Evolutionary conservation across 2,797 vertebrate genomes (phyloP), one percentile per base, ranked within the genome.

Genomic region (Macroramphosus scolopax): DNA sequence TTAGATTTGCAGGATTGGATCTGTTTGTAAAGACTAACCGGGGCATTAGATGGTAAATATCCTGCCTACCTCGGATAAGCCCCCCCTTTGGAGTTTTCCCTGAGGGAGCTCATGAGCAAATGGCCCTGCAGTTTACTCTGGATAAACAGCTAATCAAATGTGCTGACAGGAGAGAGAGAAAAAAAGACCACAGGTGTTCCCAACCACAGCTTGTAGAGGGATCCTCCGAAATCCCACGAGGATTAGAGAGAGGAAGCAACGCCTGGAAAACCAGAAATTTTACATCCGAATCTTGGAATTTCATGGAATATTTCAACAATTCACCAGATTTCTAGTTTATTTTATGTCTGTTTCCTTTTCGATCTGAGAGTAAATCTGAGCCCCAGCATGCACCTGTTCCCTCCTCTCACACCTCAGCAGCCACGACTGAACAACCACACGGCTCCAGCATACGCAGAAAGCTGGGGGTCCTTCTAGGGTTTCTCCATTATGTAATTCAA

Each of bases 401-500:
- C n/a, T 14, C n/a, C 29, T 45, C 35, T 38, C 15, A 41, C 34
- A 11, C 25, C 25, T 34, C 33, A 25, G 6, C n/a, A n/a, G 14
- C 17, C 18, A 37, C 44, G 26, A 25, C 13, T 22, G 17, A 9
- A 65, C 30, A 20, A 3, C 52, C 33, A 54, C 34, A 15, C 29
- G 37, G 32, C 17, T 12, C 49, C 45, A 42, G 53, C 51, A 20
- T 26, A 68, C 36, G 49, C 3, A 18, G 17, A n/a, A 5, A 28
- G 11, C 32, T 38, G 56, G 30, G 44, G 39, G 44, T 53, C 3
- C 7, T 16, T 84, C 68, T 83, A 39, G 10, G 46, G 75, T 90
- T 86, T 82, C 83, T 5, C 68, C 66, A 61, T 72, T 68, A 74
- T 80, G 81, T 85, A 78, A 88, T 70, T 77, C 62, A 82, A 88